Conservation (phyloP, 2,113 vertebrate species). For the Alouatta palliata region DNA sequence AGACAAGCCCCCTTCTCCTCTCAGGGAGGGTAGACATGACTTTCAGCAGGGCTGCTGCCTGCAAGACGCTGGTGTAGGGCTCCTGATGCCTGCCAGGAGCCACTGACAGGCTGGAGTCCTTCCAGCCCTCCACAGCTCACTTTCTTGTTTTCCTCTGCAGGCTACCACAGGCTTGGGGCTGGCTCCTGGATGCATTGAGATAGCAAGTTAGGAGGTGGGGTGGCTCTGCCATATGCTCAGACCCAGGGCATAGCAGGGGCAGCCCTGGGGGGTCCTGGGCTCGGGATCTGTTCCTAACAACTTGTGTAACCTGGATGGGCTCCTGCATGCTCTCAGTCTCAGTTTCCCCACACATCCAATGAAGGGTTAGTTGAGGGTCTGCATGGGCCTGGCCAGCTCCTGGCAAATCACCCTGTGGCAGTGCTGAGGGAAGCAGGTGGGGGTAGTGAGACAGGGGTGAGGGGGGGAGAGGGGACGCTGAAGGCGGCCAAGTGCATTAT, state of each 20-base stretch:
- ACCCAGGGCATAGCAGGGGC: not conserved
- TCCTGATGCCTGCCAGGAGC: not conserved
- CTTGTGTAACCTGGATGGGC: not conserved
- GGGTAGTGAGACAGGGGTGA: not conserved
- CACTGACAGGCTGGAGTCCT: not conserved
- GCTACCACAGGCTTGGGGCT: not conserved
- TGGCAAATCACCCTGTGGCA: not conserved
- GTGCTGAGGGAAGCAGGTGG: not conserved
- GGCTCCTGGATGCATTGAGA: not conserved
- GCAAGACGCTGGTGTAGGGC: not conserved
- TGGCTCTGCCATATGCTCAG: not conserved
- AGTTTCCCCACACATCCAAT: not conserved
- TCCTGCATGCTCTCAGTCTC: not conserved
- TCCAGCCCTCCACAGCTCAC: too few species aligned
- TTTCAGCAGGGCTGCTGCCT: not conserved
- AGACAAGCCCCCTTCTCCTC: not conserved
- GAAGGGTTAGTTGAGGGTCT: not conserved
- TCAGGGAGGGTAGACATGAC: not conserved
- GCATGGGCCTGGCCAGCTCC: not conserved
- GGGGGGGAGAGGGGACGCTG: not conserved
- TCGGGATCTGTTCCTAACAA: not conserved
- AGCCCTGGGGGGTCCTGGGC: not conserved
- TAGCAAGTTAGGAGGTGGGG: not conserved
- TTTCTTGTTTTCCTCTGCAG: not conserved
- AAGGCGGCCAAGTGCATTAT: not conserved